phyloP scores from a whole-genome alignment of 2,888 invertebrate species.

The Dinocampus coccinellae region DNA sequence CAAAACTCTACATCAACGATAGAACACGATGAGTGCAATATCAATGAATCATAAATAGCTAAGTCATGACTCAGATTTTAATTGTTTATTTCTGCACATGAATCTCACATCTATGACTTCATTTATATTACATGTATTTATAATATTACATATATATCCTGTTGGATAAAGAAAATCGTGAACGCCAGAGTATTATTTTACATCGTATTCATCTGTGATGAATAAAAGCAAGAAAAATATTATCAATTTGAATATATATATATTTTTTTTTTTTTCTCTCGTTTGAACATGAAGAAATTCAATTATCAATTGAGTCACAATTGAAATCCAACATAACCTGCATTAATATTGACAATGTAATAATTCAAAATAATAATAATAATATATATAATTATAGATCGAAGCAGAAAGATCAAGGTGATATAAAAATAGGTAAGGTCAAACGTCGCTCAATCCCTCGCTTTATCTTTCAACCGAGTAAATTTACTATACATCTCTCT shows the following conservation, averaged over 20 bases:
- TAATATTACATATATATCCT: neutral
- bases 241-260: no score
- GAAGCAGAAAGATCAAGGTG: neutral
- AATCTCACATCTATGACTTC: neutral
- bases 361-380: neutral
- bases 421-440: constrained; percentile 24
- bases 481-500: constrained; percentile 31
- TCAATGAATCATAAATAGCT: neutral
- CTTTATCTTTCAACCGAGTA: constrained; percentile 32
- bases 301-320: no score
- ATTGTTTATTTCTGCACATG: neutral
- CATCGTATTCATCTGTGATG: neutral
- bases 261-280: no score
- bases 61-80: constrained; percentile 4
- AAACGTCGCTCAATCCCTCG: constrained; percentile 32
- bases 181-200: neutral
- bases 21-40: neutral
- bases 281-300: no score
- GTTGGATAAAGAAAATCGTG: neutral
- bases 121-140: neutral
- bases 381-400: neutral
- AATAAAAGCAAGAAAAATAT: neutral
- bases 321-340: no score
- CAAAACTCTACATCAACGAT: neutral
- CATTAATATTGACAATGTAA: no score